Evolutionary conservation across 2,888 invertebrate genomes (phyloP).

Genomic region (Diploptera punctata): DNA sequence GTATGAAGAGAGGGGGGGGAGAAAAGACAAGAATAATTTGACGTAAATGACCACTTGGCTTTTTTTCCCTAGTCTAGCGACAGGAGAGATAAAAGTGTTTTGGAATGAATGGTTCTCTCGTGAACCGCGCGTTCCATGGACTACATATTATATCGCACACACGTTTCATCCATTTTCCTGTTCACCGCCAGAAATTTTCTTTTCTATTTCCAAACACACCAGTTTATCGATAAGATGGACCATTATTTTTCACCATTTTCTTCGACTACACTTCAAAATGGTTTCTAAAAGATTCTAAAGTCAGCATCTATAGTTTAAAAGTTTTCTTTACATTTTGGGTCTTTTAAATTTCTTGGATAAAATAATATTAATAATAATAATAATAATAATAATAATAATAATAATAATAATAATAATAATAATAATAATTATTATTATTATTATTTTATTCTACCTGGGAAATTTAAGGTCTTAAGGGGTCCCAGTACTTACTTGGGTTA

Average conservation of each 20-base stretch:
- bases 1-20: neutral
- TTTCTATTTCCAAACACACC: neutral
- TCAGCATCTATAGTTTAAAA: no score
- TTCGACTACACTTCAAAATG: no score
- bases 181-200: neutral
- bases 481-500: no score
- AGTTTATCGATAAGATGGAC: neutral
- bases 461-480: no score
- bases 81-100: constrained; percentile 4
- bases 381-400: neutral
- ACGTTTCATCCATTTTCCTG: neutral
- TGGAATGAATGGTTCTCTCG: neutral
- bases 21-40: constrained; percentile 24
- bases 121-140: neutral
- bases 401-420: no score
- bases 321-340: no score
- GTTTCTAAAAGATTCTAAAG: no score
- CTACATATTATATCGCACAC: neutral
- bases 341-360: neutral
- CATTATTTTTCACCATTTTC: no score
- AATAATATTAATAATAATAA: neutral
- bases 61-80: constrained; percentile 2
- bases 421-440: no score
- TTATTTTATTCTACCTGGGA: no score
- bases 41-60: constrained; percentile 23